A percentile compares a stretch with the other conserved stretches of the same genome.
Conservation (phyloP, 1,140 invertebrate genomes). For the Hetaerina americana region DNA sequence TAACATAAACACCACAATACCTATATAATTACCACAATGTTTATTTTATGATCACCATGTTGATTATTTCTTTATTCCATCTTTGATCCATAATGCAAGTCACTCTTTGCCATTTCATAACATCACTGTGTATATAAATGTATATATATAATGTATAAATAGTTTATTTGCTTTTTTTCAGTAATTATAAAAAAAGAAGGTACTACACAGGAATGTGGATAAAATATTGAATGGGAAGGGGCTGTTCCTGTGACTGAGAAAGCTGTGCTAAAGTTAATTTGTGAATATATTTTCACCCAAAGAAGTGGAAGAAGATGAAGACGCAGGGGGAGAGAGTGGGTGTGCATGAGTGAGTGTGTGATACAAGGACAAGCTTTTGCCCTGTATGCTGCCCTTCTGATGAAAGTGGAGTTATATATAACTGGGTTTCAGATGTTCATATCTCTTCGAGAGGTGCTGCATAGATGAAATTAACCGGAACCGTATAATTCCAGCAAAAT, state of each 20-base stretch:
- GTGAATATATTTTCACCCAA: not conserved
- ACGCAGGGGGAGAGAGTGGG: too few relatives aligned
- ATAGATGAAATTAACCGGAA: not conserved
- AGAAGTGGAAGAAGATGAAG: too few relatives aligned
- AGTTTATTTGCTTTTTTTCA: not conserved
- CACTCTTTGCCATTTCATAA: too few relatives aligned
- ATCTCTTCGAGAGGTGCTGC: not conserved
- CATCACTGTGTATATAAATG: too few relatives aligned
- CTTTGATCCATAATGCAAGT: too few relatives aligned
- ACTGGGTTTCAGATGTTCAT: not conserved
- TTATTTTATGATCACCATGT: too few relatives aligned
- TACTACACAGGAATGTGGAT: not conserved
- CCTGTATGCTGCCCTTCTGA: not conserved
- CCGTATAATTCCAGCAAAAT: not conserved
- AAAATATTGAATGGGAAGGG: not conserved
- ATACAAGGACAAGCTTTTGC: not conserved
- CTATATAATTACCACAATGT: too few relatives aligned
- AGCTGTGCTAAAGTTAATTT: not conserved
- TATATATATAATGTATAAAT: too few relatives aligned
- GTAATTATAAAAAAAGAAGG: not conserved
- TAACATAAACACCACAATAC: too few relatives aligned
- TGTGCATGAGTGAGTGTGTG: not conserved
- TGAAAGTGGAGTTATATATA: not conserved
- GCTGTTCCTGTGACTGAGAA: not conserved
- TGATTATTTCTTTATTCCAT: too few relatives aligned